A percentile compares a stretch with the other conserved stretches of the same genome.
Evolutionary conservation across 2,797 vertebrate genomes (phyloP).

Genomic region (Pseudochirops corinnae): DNA sequence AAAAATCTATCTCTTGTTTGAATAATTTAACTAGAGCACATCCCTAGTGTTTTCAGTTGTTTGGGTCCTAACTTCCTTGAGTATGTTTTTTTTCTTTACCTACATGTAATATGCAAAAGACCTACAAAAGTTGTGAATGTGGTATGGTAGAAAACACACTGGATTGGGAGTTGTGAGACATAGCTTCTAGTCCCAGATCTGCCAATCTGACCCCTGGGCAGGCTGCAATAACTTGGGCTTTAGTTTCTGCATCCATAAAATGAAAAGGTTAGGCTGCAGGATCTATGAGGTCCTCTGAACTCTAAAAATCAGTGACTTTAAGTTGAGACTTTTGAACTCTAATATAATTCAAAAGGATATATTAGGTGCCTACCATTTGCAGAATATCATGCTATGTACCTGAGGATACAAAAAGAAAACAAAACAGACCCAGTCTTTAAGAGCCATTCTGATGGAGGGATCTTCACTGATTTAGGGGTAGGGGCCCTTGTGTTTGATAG

Average conservation of each 20-base stretch:
- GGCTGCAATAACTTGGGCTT: not conserved
- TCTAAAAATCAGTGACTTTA: constrained; percentile 2
- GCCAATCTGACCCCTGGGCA: not conserved
- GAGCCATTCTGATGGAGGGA: not conserved
- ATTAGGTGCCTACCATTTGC: not conserved
- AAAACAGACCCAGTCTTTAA: not conserved
- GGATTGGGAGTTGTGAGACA: not conserved
- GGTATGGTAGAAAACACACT: not conserved
- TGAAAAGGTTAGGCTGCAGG: not conserved
- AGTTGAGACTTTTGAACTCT: not conserved
- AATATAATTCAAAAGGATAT: not conserved
- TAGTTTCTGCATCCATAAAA: not conserved
- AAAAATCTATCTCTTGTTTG: not conserved
- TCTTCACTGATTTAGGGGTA: not conserved
- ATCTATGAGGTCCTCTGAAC: not conserved
- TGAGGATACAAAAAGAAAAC: not conserved
- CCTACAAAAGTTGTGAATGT: not conserved
- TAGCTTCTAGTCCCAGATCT: not conserved
- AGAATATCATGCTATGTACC: not conserved
- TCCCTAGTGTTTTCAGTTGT: not conserved
- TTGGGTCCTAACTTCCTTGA: not conserved
- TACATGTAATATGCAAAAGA: not conserved
- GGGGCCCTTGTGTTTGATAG: not conserved
- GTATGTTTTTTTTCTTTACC: not conserved
- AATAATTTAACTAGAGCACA: not conserved